Evolutionary conservation across 92 coral and sea anemone genomes (phyloP), one percentile per base, ranked within the genome.

Genomic region (Epizoanthus stellaris): DNA sequence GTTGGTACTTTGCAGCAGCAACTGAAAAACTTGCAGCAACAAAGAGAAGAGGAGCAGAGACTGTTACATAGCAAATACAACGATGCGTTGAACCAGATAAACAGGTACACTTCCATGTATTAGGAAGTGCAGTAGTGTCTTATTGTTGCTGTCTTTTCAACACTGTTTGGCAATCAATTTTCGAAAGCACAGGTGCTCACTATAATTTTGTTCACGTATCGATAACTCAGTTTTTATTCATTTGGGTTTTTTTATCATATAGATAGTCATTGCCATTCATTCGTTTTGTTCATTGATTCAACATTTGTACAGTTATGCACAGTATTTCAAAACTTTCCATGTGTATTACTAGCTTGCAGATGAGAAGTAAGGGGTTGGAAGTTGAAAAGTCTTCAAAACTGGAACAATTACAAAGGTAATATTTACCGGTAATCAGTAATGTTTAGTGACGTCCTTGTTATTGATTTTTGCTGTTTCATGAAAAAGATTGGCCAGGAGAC

Each of bases 401-500:
- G 30, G 98, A 96, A 80, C 98, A 96, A 80, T 90, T 96, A 1
- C 95, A 94, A 82, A 96, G 98, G 98, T 96, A 62, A 67, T 43
- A 40, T 40, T 36, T 1, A 10, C 34, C 6, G 9, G 16, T 14
- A 68, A 38, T 49, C 56, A 49, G 56, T 13, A 49, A 49, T 49
- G 14, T 49, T 49, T 49, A 49, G 11, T 49, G 56, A 8, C 14
- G 47, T 43, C 5, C 6, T 43, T 43, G 1, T 4, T 45, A 45
- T 45, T 45, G 1, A 0, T 45, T 45, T 3, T 45, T 45, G 0
- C 52, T 45, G 52, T 45, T 45, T 42, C 9, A 45, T 45, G 52
- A 45, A 45, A 4, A 45, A 9, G 52, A 45, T 49, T 49, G 14
- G 9, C 56, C 14, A 49, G 56, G 56, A 49, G 56, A 49, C 56